Conservation (phyloP, 2,113 vertebrate genomes). For the Macaca nemestrina region DNA sequence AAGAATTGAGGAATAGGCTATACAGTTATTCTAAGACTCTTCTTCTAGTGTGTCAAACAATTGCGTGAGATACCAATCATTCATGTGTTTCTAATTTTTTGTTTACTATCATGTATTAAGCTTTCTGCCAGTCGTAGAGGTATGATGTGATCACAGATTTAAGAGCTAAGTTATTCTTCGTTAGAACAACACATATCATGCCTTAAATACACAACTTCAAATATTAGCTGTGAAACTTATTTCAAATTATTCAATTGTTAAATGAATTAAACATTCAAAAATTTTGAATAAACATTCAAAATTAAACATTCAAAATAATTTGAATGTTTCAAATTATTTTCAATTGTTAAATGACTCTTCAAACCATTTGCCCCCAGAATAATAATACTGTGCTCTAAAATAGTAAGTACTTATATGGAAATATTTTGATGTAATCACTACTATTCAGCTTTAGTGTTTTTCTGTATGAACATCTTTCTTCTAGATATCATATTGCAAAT, state of each 20-base stretch:
- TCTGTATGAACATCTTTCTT: conserved; percentile 16
- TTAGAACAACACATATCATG: background rate
- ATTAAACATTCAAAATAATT: no score
- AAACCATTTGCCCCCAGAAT: background rate
- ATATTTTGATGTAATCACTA: background rate
- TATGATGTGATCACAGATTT: background rate
- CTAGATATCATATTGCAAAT: background rate
- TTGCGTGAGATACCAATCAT: background rate
- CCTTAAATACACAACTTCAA: background rate
- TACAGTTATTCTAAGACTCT: background rate
- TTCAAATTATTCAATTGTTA: background rate
- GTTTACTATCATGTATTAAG: background rate
- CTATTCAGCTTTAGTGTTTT: background rate
- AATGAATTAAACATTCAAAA: no score
- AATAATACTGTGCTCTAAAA: background rate
- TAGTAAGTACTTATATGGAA: background rate
- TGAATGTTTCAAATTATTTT: background rate
- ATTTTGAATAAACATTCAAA: no score
- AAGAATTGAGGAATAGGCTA: background rate
- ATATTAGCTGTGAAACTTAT: background rate
- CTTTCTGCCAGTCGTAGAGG: background rate
- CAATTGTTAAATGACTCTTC: background rate
- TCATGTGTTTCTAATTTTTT: background rate
- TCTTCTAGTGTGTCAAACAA: background rate
- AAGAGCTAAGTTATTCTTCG: background rate